Percentiles rank a stretch among this genome's conserved stretches.
These are phyloP conservation scores for Heloderma charlesbogerti DNA, from an alignment of 2,113 vertebrate species.

Conservation along the genomic window DNA sequence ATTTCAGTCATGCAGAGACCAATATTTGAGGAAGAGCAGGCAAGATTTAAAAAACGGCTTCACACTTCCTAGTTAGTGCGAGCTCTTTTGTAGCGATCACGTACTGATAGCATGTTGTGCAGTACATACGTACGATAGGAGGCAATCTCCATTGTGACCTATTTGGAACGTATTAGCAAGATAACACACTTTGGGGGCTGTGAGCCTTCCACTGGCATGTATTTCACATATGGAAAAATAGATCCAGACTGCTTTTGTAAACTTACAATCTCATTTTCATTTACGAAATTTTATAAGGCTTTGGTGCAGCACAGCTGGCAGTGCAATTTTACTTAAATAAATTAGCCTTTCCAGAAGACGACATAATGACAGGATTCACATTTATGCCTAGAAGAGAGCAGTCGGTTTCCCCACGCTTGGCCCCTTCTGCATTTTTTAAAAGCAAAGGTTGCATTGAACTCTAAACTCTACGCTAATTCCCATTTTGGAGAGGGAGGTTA, in stretches of 20 bases:
- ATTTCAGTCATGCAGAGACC: background rate
- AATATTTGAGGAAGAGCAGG: background rate
- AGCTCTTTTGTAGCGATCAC: background rate
- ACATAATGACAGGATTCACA: rapidly evolving
- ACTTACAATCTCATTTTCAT: background rate
- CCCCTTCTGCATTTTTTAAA: background rate
- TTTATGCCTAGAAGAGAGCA: background rate
- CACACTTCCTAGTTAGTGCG: background rate
- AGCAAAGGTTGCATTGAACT: background rate
- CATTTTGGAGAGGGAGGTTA: background rate
- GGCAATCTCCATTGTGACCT: slow-evolving; percentile 12
- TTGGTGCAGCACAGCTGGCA: slow-evolving; percentile 50
- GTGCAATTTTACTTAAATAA: slow-evolving; percentile 32
- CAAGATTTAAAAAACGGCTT: background rate
- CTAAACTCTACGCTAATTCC: background rate
- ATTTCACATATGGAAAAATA: slow-evolving; percentile 56
- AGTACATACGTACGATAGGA: rapidly evolving
- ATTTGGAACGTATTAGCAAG: background rate
- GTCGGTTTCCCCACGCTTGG: background rate
- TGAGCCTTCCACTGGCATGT: background rate
- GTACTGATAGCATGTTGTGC: rapidly evolving
- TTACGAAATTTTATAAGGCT: background rate
- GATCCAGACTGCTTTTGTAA: background rate
- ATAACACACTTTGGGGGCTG: slow-evolving; percentile 6
- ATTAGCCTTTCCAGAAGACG: background rate